Conservation (phyloP, 1,140 invertebrate genomes). For the Drosophila lowei region DNA sequence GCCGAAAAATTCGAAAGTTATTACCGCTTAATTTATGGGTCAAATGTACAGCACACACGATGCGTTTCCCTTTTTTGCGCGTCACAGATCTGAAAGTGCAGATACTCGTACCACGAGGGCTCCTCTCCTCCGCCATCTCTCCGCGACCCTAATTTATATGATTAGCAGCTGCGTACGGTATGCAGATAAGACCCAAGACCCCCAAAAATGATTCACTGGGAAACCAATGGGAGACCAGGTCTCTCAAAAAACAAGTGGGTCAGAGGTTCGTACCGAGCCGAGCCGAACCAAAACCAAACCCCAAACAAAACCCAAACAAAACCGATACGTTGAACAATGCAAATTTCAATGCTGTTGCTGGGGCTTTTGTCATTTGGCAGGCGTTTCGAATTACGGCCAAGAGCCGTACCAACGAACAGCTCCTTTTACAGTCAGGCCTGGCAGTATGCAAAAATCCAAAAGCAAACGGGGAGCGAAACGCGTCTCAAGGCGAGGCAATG, state of each 20-base stretch:
- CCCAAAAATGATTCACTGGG: conserved; percentile 59
- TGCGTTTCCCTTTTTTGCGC: conserved; percentile 59
- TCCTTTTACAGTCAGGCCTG: conserved; percentile 17
- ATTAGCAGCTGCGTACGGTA: conserved; percentile 60
- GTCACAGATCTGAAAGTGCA: conserved; percentile 75
- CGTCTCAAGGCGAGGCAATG: conserved; percentile 40
- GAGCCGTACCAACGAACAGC: conserved; percentile 31
- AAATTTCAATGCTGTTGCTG: conserved; percentile 33
- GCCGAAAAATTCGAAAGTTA: conserved; percentile 71
- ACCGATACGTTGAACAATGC: conserved; percentile 63
- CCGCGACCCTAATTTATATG: conserved; percentile 76
- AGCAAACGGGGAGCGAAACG: background rate
- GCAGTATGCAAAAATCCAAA: conserved; percentile 44
- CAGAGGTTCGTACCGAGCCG: conserved; percentile 35
- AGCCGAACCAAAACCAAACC: conserved; percentile 50
- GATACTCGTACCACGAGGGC: conserved; percentile 57
- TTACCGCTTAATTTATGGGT: conserved; percentile 79
- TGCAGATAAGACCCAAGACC: conserved; percentile 58
- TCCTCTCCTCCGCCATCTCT: background rate
- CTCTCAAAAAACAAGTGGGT: conserved; percentile 31
- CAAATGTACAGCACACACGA: conserved; percentile 58
- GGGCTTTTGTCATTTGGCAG: conserved; percentile 61
- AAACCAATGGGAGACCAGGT: background rate
- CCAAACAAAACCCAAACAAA: conserved; percentile 24
- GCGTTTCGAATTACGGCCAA: conserved; percentile 64